Evolutionary conservation across 2,113 vertebrate genomes (phyloP).

Genomic region (Oreochromis spilurus): DNA sequence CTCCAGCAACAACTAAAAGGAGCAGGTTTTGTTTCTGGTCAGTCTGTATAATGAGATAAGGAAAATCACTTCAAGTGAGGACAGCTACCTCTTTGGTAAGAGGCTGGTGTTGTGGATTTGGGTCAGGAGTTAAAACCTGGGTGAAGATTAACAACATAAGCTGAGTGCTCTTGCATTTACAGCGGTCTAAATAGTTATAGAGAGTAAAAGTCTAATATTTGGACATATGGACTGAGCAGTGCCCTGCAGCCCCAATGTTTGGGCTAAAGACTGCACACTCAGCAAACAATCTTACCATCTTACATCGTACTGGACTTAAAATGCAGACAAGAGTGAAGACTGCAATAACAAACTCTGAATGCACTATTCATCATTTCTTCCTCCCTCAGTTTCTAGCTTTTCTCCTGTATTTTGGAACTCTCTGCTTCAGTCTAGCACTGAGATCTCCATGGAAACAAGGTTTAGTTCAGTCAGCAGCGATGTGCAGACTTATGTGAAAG

Average conservation of each 20-base stretch:
- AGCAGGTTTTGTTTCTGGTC: not conserved
- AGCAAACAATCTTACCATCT: not conserved
- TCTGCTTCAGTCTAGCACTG: constrained; percentile 22
- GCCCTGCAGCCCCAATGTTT: not conserved
- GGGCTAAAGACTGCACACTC: not conserved
- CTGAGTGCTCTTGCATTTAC: not conserved
- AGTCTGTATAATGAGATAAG: constrained; percentile 10
- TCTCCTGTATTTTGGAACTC: not conserved
- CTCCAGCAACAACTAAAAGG: not conserved
- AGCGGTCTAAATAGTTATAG: not conserved
- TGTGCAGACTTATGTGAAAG: not conserved
- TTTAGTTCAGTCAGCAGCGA: constrained; percentile 46
- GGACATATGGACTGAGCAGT: not conserved
- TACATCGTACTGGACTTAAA: not conserved
- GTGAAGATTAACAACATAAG: not conserved
- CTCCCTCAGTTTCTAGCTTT: not conserved
- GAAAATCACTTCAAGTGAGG: constrained; percentile 2
- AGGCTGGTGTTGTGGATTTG: not conserved
- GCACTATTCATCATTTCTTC: not conserved
- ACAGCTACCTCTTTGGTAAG: not conserved
- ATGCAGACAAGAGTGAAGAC: not conserved
- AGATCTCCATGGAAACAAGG: constrained; percentile 69
- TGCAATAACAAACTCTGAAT: not conserved
- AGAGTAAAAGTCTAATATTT: not conserved
- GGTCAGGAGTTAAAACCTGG: constrained; percentile 14